Base-by-base conservation (phyloP, 2,113 vertebrate species). In the Platycercus adscitus region DNA sequence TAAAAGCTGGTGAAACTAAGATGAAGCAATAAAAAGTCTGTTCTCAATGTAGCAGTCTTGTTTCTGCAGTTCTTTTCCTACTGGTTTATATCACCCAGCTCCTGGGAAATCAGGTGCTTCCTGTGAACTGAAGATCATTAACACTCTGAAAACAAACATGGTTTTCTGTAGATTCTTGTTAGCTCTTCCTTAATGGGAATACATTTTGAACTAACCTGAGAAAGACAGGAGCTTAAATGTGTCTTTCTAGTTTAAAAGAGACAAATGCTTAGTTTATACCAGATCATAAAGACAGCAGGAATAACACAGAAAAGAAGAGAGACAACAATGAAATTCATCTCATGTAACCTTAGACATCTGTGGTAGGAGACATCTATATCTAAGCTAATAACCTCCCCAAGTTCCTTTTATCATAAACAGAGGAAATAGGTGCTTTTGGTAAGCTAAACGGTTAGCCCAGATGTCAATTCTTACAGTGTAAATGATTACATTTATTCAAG, bases 81-180 rank as follows among this genome's bases (percentile, higher is more conserved):
- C 49, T 84, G 47, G 14, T 80, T 93, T 91, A 29, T 56, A 79
- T 60, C 39, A 73, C 31, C 28, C n/a, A 82, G 8, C 52, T 86
- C 61, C 81, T 84, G 77, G 72, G 90, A 94, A 92, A 92, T 94
- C 65, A 89, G 52, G 28, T 93, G 65, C 23, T 96, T 94, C 77
- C 63, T 89, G 73, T 46, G 65, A 81, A 63, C 17, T 86, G 53
- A 78, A 91, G 83, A 49, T 79, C 72, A 96, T 96, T 93, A 91
- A 81, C 81, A 76, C 31, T 69, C 79, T 37, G 49, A 93, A 95
- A 94, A 81, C 44, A 91, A 86, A 61, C 83, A 10, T 73, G 56
- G 23, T 49, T 81, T 90, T 93, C 80, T 90, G 53, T 65, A 68
- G 44, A 65, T 86, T 75, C 37, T 81, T 91, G 31, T 85, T 71